These are phyloP conservation scores for Drosophila leonis DNA, from an alignment of 2,888 invertebrate species.

Conservation along the genomic window DNA sequence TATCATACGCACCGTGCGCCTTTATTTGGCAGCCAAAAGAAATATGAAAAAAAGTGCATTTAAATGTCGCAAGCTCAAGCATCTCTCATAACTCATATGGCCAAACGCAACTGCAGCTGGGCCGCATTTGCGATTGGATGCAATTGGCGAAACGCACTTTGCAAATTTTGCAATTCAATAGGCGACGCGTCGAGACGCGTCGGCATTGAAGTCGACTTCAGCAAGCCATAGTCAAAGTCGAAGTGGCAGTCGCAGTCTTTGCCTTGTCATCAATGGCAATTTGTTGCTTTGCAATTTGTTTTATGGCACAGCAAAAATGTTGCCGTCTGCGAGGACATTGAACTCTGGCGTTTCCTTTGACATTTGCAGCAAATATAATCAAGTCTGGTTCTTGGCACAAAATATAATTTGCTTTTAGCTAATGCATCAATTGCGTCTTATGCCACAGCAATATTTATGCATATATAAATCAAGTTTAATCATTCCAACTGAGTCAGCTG, in stretches of 20 bases:
- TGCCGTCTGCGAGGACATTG: conserved; percentile 61
- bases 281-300: conserved; percentile 72
- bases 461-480: conserved; percentile 29
- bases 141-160: conserved; percentile 61
- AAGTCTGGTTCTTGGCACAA: conserved; percentile 45
- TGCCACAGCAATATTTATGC: background rate
- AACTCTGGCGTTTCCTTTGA: conserved; percentile 59
- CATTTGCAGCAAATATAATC: conserved; percentile 38
- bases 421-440: conserved; percentile 31
- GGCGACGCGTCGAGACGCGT: conserved; percentile 13
- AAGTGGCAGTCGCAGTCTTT: conserved; percentile 5
- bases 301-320: conserved; percentile 62
- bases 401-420: conserved; percentile 2
- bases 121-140: conserved; percentile 32
- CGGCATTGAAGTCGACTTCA: conserved; percentile 45
- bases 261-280: conserved; percentile 72
- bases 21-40: conserved; percentile 8
- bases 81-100: conserved; percentile 62
- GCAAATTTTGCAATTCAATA: conserved; percentile 44
- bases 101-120: conserved; percentile 25
- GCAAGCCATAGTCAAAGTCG: conserved; percentile 2
- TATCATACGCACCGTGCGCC: conserved; percentile 68
- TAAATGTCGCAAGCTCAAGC: conserved; percentile 57
- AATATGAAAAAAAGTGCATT: conserved; percentile 39
- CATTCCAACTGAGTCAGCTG: conserved; percentile 25